Base-by-base conservation (phyloP, 2,113 vertebrate species). In the Notothenia coriiceps region DNA sequence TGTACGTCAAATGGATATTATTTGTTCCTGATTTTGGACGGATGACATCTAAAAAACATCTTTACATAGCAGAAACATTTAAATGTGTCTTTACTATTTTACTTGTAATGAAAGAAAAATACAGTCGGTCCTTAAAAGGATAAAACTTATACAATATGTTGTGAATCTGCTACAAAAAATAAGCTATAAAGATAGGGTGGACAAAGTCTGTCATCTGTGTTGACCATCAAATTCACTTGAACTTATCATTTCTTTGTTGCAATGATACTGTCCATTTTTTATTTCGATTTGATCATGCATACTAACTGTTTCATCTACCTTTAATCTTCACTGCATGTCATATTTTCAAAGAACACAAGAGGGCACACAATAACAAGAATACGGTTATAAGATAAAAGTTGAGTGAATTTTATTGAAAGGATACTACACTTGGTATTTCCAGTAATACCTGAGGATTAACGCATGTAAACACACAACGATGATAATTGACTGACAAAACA, bases 341-440 rank as follows among this genome's bases (percentile, higher is more conserved):
- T 89, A 68, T 80, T 71, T 66, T 1, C 4, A 72, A 66, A 22
- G 14, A 79, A 55, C 90, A 90, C 90, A 79, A 92, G 89, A 75
- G 80, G 88, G 88, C 13, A 63, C 70, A 79, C 68, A 51, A 85
- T 40, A 81, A 75, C 8, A 77, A 80, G 4, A 8, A 0, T 40
- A 40, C 1, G 5, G 5, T 40, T 40, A 49, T 33, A 71, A 11
- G 17, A 69, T 50, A 62, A 29, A 35, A 43, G 13, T 49, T 44
- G 1, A 56, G 20, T 52, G 0, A n/a, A 63, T 79, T 29, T 40
- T 65, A 44, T 59, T 73, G 8, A 46, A 7, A 44, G 13, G 4
- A 29, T 18, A 22, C 65, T 18, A 49, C 35, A 7, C 12, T 59
- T 63, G 7, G 11, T 18, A n/a, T 60, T 70, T 79, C 1, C 20